phyloP scores from a whole-genome alignment of 2,113 vertebrate genomes.

The Limnothrissa miodon region DNA sequence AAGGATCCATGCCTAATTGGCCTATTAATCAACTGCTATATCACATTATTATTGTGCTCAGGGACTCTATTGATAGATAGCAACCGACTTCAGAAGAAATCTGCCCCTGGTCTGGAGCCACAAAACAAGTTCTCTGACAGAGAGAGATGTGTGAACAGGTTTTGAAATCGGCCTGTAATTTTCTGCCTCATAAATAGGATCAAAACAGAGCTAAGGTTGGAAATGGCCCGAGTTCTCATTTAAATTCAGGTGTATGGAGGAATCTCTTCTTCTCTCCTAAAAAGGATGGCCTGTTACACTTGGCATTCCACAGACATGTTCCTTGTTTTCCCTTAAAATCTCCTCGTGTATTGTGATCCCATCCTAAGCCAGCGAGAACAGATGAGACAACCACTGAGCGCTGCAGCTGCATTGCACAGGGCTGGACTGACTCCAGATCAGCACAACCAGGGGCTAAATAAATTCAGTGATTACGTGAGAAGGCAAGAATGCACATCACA shows the following conservation, averaged over 20 bases:
- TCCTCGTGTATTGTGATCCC: neutral
- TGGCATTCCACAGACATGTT: neutral
- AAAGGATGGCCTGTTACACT: too few species aligned
- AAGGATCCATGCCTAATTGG: conserved; percentile 22
- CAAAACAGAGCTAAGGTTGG: too few species aligned
- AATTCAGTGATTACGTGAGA: neutral
- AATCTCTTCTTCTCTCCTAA: too few species aligned
- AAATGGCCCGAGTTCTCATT: too few species aligned
- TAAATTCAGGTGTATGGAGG: too few species aligned
- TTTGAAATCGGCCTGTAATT: too few species aligned
- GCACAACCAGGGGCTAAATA: neutral
- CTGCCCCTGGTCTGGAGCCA: neutral
- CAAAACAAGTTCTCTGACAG: too few species aligned
- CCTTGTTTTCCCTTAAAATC: neutral
- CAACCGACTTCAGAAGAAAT: neutral
- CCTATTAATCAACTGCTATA: conserved; percentile 36
- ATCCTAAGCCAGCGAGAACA: neutral
- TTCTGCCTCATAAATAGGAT: too few species aligned
- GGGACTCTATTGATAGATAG: neutral
- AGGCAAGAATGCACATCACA: neutral
- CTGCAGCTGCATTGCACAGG: neutral
- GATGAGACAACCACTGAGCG: neutral
- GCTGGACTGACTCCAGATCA: conserved; percentile 2
- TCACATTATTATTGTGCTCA: neutral
- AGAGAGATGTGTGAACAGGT: too few species aligned